Evolutionary conservation across 2,797 vertebrate species (phyloP).

Genomic region (Sebastes diaconus): DNA sequence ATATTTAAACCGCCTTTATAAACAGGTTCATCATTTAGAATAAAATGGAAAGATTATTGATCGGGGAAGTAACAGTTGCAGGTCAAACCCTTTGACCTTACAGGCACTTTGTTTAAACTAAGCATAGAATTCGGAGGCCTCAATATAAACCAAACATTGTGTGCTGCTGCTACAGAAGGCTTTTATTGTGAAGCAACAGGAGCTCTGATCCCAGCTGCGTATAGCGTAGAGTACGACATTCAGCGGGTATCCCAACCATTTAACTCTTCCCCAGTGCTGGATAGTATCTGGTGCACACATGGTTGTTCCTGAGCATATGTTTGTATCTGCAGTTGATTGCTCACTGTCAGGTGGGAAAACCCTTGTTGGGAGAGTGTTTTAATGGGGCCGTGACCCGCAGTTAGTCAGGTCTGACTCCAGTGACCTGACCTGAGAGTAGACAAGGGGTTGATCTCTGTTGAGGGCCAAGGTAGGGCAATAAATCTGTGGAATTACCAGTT

Average conservation of each 20-base stretch:
- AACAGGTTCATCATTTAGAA: too few species aligned
- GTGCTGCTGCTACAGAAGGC: background rate
- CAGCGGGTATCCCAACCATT: background rate
- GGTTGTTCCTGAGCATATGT: background rate
- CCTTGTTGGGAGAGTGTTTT: constrained; percentile 42
- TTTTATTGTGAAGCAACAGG: background rate
- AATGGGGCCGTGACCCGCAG: constrained; percentile 37
- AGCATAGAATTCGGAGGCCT: background rate
- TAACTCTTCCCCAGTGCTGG: background rate
- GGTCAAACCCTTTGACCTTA: too few species aligned
- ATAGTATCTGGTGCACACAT: background rate
- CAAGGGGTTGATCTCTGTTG: constrained; percentile 15
- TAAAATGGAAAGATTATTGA: too few species aligned
- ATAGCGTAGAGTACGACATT: background rate
- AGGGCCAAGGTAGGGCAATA: constrained; percentile 31
- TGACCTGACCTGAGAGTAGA: constrained; percentile 50
- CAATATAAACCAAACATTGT: background rate
- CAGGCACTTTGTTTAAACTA: too few species aligned
- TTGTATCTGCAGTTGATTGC: background rate
- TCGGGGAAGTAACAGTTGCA: too few species aligned
- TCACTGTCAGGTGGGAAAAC: constrained; percentile 33
- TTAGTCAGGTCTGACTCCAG: constrained; percentile 25
- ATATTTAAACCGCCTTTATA: too few species aligned
- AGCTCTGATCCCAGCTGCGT: background rate
- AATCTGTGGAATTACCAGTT: constrained; percentile 36